A percentile compares a stretch with the other conserved stretches of the same genome.
Evolutionary conservation across 2,888 invertebrate species (phyloP).

Genomic region (Eledone cirrhosa): DNA sequence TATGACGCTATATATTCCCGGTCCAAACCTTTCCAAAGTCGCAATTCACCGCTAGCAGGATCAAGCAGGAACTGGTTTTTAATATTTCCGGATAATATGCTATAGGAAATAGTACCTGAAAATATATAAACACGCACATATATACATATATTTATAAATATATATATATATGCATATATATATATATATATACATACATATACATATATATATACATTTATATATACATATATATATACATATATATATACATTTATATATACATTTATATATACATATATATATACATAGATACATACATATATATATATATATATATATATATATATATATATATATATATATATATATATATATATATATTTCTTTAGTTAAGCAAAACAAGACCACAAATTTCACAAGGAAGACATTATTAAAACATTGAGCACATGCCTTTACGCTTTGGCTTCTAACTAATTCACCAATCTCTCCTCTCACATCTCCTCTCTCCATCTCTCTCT

Average conservation of each 20-base stretch:
- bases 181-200: conserved; percentile 14
- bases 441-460: too few species aligned
- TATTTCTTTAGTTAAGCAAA: too few species aligned
- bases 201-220: conserved; percentile 11
- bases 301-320: neutral
- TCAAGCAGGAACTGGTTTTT: conserved; percentile 42
- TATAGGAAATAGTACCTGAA: conserved; percentile 11
- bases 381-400: too few species aligned
- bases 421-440: too few species aligned
- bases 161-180: conserved; percentile 11
- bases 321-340: neutral
- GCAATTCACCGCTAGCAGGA: conserved; percentile 41
- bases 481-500: too few species aligned
- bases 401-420: too few species aligned
- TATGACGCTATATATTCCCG: conserved; percentile 44
- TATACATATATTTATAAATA: neutral
- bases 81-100: conserved; percentile 18
- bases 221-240: neutral
- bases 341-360: too few species aligned
- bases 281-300: neutral
- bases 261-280: too few species aligned
- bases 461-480: too few species aligned
- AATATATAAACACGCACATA: neutral
- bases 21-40: conserved; percentile 41
- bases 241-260: conserved; percentile 2